phyloP scores from a whole-genome alignment of 2,888 invertebrate genomes.

The Octonoba sinensis region DNA sequence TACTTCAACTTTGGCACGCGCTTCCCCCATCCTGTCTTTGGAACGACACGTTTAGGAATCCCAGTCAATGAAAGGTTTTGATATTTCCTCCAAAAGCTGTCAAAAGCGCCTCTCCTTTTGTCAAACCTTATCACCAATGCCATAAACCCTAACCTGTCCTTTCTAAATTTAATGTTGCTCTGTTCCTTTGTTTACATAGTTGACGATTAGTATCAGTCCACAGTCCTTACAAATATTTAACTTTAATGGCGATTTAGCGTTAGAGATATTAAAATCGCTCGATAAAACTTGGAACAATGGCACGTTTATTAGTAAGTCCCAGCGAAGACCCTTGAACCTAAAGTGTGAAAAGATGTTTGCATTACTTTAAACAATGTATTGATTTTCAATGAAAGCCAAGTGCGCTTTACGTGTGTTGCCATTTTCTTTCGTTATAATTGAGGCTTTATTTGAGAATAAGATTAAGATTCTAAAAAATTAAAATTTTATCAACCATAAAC shows the following conservation, averaged over 20 bases:
- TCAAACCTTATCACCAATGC: slow-evolving; percentile 15
- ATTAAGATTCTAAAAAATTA: no score
- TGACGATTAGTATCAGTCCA: not conserved
- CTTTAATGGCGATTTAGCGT: slow-evolving; percentile 35
- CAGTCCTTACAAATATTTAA: slow-evolving; percentile 19
- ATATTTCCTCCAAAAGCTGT: slow-evolving; percentile 22
- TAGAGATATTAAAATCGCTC: slow-evolving; percentile 12
- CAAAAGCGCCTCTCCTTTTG: slow-evolving; percentile 21
- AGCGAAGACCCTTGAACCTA: not conserved
- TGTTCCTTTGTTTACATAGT: slow-evolving; percentile 22
- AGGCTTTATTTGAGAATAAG: no score
- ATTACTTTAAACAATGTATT: slow-evolving; percentile 8
- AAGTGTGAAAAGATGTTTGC: slow-evolving; percentile 10
- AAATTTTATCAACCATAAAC: no score
- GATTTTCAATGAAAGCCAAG: slow-evolving; percentile 28
- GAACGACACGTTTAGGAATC: no score
- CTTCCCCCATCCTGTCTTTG: no score
- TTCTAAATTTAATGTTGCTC: slow-evolving; percentile 19
- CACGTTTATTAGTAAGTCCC: slow-evolving; percentile 15
- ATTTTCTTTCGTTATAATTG: no score
- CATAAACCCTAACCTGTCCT: slow-evolving; percentile 1
- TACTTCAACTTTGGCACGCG: no score
- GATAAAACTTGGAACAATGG: slow-evolving; percentile 3
- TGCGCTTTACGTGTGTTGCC: no score
- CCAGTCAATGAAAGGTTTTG: not conserved